Conservation (phyloP, 2,113 vertebrate genomes). For the Clarias magur region DNA sequence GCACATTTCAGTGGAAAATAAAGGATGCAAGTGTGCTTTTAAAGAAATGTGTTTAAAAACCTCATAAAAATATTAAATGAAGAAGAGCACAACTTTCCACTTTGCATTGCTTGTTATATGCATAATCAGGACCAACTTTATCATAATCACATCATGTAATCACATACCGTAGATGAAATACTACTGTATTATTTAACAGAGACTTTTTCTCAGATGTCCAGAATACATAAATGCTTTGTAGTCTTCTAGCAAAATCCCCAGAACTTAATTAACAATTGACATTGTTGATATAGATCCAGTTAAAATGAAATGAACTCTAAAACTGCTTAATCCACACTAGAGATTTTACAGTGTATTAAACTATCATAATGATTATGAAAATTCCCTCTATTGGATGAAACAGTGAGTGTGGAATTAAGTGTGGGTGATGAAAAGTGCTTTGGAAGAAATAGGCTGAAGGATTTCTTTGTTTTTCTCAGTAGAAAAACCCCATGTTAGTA, state of each 20-base stretch:
- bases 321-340: no score
- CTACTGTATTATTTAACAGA: not conserved
- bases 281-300: no score
- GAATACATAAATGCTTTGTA: not conserved
- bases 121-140: not conserved
- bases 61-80: slow-evolving; percentile 1
- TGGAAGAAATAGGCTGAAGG: not conserved
- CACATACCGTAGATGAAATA: not conserved
- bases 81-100: not conserved
- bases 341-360: not conserved
- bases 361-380: not conserved
- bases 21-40: not conserved
- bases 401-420: not conserved
- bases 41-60: not conserved
- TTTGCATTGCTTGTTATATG: not conserved
- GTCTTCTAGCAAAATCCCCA: no score
- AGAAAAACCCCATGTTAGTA: slow-evolving; percentile 1
- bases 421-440: slow-evolving; percentile 13
- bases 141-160: not conserved
- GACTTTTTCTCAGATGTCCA: not conserved
- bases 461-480: slow-evolving; percentile 19
- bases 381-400: not conserved
- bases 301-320: no score
- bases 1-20: not conserved
- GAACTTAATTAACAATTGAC: no score